Base-by-base conservation (phyloP, 2,888 invertebrate species). In the Ichneumon xanthorius region DNA sequence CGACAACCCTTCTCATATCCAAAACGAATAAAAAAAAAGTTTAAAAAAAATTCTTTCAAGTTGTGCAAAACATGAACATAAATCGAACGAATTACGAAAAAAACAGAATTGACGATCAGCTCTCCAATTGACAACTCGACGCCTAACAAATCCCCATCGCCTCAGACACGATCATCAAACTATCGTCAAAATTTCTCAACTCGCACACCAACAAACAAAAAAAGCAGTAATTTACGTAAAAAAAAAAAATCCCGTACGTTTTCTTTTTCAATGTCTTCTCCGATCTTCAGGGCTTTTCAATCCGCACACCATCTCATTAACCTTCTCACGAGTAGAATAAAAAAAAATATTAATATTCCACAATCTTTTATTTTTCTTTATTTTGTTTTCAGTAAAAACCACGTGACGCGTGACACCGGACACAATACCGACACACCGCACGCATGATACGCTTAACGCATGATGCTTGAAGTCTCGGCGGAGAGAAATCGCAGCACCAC, bases 331-430 rank as follows among this genome's bases (percentile, higher is more conserved):
- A 22, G 14, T 22, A 26, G 11, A 16, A 58, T 58, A 3, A 26
- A 58, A 6, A 22, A 58, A 26, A 58, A 26, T 30, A 26, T 58
- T 48, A 48, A 48, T 48, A 16, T 48, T 48, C 4, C 45, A 48
- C 45, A 48, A 16, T 16, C 16, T 16, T 48, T 16, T 9, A 50
- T 53, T 53, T 14, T 53, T 0, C 5, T 30, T 16, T n/a, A n/a
- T n/a, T n/a, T 53, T n/a, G 2, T n/a, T 53, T 19, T 53, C 53
- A 7, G 4, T n/a, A 53, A 53, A 33, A 45, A 73, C 58, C 73
- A 73, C 73, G 73, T 73, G 73, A 73, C 58, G 73, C 40, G 19
- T 22, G 58, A 58, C 40, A 26, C 45, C 58, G 58, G 58, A 58
- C 58, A 33, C 58, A 22, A 61, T 55, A 72, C 55, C 53, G 33